Evolutionary conservation across 2,797 vertebrate genomes (phyloP), one percentile per base, ranked within the genome.

Genomic region (Caiman crocodilus): DNA sequence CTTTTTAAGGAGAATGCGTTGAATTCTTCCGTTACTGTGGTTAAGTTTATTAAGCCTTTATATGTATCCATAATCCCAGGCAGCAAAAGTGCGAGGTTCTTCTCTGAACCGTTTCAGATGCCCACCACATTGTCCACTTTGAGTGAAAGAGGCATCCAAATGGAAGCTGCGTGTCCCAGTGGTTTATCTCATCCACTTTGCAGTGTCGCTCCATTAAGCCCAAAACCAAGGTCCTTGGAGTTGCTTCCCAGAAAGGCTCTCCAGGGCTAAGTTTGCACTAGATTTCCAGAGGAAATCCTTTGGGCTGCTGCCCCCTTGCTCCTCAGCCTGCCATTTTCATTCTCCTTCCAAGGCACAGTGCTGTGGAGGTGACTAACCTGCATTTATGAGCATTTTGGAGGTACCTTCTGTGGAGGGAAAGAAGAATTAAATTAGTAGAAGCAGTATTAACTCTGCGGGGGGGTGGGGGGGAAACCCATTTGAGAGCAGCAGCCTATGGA

Each of bases 211-310:
- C 12, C 5, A 2, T 55, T 83, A 82, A 35, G 88, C 50, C 20
- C 20, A 14, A 50, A 50, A 50, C 2, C 20, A 75, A 61, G 32
- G 14, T 1, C 21, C 30, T 82, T 1, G 0, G 1, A 17, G 7
- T 32, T 13, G 8, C 0, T 0, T 26, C 20, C 20, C 15, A 0
- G 0, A 16, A 4, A 74, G 12, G 9, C 15, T 28, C 79, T 77
- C 23, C 50, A 74, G 50, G 58, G n/a, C 23, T 35, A 3, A 1
- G 0, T 15, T 58, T 26, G 61, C 85, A 11, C 56, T 23, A 50
- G 7, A 15, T 2, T 23, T 85, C 84, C 79, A 21, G 73, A 74
- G 65, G 17, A 64, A 91, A 25, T 5, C 13, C 60, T 69, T 64
- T 58, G 35, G 25, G 9, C 14, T 42, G 26, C 16, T 15, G 32